Conservation (phyloP, 2,797 vertebrate genomes). For the Cossypha heuglini region DNA sequence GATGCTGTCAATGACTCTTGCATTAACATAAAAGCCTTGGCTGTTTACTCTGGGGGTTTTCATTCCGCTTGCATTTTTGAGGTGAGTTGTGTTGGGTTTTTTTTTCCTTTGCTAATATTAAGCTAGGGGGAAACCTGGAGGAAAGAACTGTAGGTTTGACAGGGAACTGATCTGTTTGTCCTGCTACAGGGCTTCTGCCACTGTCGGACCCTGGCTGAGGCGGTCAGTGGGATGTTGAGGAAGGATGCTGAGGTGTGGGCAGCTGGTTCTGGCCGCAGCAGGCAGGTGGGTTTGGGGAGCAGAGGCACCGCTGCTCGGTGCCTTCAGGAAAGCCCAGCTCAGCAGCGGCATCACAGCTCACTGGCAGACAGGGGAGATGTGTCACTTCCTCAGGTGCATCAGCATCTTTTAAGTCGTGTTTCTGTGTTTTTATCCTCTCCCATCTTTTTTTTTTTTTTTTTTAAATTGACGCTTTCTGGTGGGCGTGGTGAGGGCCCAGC, state of each 20-base stretch:
- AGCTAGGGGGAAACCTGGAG: background rate
- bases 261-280: fast-evolving
- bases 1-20: constrained; percentile 1
- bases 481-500: background rate
- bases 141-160: background rate
- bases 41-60: background rate
- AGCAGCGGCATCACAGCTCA: fast-evolving
- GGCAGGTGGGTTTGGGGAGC: background rate
- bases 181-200: background rate
- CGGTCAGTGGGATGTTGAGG: background rate
- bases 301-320: fast-evolving
- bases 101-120: background rate
- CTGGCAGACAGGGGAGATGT: background rate
- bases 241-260: background rate
- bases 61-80: constrained; percentile 41
- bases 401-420: constrained; percentile 6
- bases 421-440: constrained; percentile 12
- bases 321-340: background rate
- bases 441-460: background rate
- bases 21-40: constrained; percentile 35
- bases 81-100: background rate
- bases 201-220: fast-evolving
- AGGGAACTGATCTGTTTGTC: fast-evolving
- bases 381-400: constrained; percentile 36
- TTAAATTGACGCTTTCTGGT: constrained; percentile 20